phyloP scores from a whole-genome alignment of 2,113 vertebrate species.

The Meriones unguiculatus region DNA sequence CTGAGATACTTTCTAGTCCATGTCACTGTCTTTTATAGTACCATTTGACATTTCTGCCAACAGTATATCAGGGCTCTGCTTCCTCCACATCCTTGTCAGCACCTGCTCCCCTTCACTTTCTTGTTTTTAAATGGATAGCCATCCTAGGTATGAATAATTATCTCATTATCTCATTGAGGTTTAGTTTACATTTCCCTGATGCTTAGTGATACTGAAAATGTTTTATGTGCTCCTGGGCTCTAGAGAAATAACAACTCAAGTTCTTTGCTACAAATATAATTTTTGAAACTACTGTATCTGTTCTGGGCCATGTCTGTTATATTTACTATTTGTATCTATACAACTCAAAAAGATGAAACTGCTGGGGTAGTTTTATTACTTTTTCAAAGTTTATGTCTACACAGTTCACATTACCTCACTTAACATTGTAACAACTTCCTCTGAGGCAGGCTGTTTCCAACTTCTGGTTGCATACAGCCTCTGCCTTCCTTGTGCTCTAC shows the following conservation, averaged over 20 bases:
- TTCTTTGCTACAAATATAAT: background rate
- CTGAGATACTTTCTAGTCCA: background rate
- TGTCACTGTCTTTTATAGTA: background rate
- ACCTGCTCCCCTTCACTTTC: background rate
- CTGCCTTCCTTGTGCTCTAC: background rate
- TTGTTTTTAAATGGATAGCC: background rate
- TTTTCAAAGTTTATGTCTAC: background rate
- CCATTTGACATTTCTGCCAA: background rate
- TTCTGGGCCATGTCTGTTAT: background rate
- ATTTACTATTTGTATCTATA: background rate
- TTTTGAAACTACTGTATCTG: background rate
- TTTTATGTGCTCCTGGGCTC: background rate
- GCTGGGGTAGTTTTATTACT: background rate
- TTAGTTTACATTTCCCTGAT: background rate
- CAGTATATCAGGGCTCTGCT: background rate
- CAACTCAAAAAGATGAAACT: background rate
- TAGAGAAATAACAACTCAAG: conserved; percentile 1
- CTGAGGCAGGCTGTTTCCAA: background rate
- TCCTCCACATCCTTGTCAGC: background rate
- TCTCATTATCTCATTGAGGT: background rate
- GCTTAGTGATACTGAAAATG: background rate
- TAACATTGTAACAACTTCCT: background rate
- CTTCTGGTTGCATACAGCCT: background rate
- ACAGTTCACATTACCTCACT: background rate
- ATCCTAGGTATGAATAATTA: background rate